Base-by-base conservation (phyloP, 2,888 invertebrate genomes). In the Balanococcus diminutus region DNA sequence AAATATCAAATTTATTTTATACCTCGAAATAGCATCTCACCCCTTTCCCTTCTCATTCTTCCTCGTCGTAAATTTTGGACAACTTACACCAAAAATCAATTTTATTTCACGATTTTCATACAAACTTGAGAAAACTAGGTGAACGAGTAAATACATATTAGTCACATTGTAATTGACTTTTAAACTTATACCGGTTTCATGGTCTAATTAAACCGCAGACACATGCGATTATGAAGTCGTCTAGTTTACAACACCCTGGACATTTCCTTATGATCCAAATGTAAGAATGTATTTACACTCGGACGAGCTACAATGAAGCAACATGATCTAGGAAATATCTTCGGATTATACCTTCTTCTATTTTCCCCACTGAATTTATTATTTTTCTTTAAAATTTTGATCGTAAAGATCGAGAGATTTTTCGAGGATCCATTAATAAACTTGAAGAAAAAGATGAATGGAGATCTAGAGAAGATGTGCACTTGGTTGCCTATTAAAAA, bases 141-240 rank as follows among this genome's bases (percentile, higher is more conserved):
- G n/a, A n/a, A n/a, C n/a, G n/a, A n/a, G n/a, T n/a, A n/a, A n/a
- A n/a, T n/a, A n/a, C n/a, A n/a, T n/a, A n/a, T n/a, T n/a, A n/a
- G n/a, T n/a, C n/a, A n/a, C n/a, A 56, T 56, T 56, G 56, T 56
- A 56, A 19, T 19, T 19, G 19, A 56, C 8, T n/a, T 56, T 56
- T 8, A 56, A 0, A 8, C 42, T 42, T 67, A 72, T n/a, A 72
- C 72, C 72, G 72, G 72, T 72, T 72, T 72, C 72, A 72, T 72
- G 72, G 72, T 72, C 72, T 72, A 72, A 72, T 72, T 72, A 72
- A 32, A 72, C 32, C 72, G 72, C 32, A 72, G 32, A 72, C 32
- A 72, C n/a, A 28, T 72, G 31, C n/a, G 72, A 72, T 72, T 72
- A 72, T 72, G 31, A 72, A 31, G 72, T 72, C 31, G 6, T 72